phyloP scores from a whole-genome alignment of 2,113 vertebrate species.

The Sinosuthora webbiana region DNA sequence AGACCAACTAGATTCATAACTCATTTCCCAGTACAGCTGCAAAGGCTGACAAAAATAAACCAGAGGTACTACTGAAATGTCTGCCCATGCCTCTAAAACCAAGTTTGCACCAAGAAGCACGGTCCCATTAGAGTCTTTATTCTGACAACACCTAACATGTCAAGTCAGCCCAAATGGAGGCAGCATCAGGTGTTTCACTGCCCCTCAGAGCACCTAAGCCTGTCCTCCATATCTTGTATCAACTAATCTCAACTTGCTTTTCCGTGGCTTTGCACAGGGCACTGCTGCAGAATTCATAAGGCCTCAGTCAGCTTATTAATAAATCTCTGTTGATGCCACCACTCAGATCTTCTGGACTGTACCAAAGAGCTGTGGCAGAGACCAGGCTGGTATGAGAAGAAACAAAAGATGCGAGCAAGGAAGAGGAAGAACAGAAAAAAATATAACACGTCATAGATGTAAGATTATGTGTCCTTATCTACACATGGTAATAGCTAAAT shows the following conservation, averaged over 20 bases:
- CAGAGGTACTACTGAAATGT: background rate
- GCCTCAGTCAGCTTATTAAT: background rate
- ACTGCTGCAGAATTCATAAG: background rate
- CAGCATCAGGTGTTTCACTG: background rate
- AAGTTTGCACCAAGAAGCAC: background rate
- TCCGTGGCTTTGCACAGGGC: background rate
- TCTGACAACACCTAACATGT: background rate
- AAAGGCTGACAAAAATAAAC: background rate
- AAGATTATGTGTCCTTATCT: background rate
- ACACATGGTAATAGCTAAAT: background rate
- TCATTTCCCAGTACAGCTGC: background rate
- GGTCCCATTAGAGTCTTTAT: background rate
- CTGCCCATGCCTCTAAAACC: background rate
- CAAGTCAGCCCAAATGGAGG: background rate
- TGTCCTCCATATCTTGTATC: background rate
- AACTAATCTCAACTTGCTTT: background rate
- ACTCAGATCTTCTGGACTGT: background rate
- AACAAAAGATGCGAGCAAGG: background rate
- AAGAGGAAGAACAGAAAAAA: background rate
- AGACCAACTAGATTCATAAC: background rate
- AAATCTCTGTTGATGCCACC: background rate
- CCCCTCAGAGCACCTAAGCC: background rate
- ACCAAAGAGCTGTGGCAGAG: background rate
- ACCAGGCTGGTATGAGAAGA: background rate
- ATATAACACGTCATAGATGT: accelerated